A percentile compares a stretch with the other conserved stretches of the same genome.
Evolutionary conservation across 2,888 invertebrate genomes (phyloP).

Genomic region (Hypomecis punctinalis): DNA sequence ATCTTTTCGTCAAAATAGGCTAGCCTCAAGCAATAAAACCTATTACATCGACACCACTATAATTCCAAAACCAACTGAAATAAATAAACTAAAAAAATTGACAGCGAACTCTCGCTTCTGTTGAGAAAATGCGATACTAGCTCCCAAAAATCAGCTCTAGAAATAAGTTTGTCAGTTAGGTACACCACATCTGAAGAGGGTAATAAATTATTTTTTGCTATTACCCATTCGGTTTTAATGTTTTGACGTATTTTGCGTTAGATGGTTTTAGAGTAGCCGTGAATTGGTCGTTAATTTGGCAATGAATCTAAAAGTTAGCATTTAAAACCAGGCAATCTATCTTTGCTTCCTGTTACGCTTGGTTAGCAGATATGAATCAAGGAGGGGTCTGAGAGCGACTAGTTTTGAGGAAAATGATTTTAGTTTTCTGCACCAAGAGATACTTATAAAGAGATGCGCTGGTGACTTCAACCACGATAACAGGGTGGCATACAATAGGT

Average conservation of each 20-base stretch:
- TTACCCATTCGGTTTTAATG: slow-evolving; percentile 23
- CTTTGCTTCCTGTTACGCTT: background rate
- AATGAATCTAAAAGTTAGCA: slow-evolving; percentile 4
- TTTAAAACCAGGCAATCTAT: slow-evolving; percentile 5
- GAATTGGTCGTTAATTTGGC: slow-evolving; percentile 7
- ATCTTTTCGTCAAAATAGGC: slow-evolving; percentile 24
- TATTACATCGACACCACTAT: slow-evolving; percentile 8
- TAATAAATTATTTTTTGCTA: slow-evolving; percentile 32
- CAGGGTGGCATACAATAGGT: too few species aligned
- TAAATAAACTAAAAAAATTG: background rate
- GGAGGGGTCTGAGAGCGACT: too few species aligned
- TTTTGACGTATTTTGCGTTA: slow-evolving; percentile 23
- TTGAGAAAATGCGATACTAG: background rate
- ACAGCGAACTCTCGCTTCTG: background rate
- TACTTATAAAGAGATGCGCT: too few species aligned
- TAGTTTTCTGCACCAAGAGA: too few species aligned
- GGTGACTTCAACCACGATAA: too few species aligned
- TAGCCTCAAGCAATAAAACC: slow-evolving; percentile 28
- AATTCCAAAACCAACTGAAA: background rate
- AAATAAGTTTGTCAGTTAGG: background rate
- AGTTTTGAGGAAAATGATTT: too few species aligned
- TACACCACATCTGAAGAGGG: slow-evolving; percentile 29
- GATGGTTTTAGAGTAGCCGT: slow-evolving; percentile 13
- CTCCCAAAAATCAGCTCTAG: background rate
- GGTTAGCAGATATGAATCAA: background rate